Percentiles rank a stretch among this genome's conserved stretches.
These are phyloP conservation scores for Limnephilus auricula DNA, from an alignment of 2,888 invertebrate genomes.

Conservation along the genomic window DNA sequence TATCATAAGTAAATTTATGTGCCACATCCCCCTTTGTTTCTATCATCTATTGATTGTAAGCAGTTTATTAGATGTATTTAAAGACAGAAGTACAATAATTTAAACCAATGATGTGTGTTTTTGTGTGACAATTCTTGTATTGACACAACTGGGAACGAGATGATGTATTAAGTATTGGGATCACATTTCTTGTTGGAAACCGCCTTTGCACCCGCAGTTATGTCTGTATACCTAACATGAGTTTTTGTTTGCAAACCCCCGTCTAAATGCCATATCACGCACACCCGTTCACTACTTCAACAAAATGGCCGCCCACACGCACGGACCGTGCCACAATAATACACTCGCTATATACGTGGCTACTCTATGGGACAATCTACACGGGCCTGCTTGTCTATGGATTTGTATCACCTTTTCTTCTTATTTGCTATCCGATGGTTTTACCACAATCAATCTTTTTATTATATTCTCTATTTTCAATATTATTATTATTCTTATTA, in stretches of 20 bases:
- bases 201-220: neutral
- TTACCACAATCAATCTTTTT: neutral
- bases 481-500: constrained; percentile 4
- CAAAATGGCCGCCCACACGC: constrained; percentile 48
- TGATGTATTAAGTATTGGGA: neutral
- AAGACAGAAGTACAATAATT: too few species aligned
- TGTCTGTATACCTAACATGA: constrained; percentile 48
- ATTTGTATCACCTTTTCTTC: constrained; percentile 66
- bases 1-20: too few species aligned
- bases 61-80: too few species aligned
- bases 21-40: too few species aligned
- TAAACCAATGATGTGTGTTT: neutral
- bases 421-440: constrained; percentile 47
- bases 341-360: constrained; percentile 56
- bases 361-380: constrained; percentile 57
- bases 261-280: constrained; percentile 50
- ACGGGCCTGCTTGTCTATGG: constrained; percentile 58
- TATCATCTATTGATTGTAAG: too few species aligned
- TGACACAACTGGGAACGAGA: neutral
- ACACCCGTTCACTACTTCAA: constrained; percentile 57
- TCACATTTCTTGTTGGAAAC: neutral
- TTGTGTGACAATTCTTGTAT: neutral
- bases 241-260: constrained; percentile 48
- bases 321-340: constrained; percentile 47
- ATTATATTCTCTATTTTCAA: constrained; percentile 69